phyloP scores from a whole-genome alignment of 1,140 invertebrate genomes.

The Dreissena rostriformis region DNA sequence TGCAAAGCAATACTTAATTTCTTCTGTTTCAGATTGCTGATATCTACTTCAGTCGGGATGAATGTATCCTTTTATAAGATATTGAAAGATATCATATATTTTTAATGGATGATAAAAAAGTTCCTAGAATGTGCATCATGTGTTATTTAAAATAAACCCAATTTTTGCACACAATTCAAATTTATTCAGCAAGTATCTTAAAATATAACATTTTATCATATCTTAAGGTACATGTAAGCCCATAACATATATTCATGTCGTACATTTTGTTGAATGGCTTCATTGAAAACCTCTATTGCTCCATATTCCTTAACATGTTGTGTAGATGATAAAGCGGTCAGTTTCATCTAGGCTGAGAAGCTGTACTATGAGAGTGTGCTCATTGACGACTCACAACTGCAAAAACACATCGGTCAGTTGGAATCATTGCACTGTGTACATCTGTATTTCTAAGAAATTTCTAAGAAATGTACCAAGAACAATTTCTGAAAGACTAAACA shows the following conservation, averaged over 20 bases:
- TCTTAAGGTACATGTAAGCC: too few relatives aligned
- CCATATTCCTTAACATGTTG: slow-evolving; percentile 59
- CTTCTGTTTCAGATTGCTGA: slow-evolving; percentile 74
- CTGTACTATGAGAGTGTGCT: slow-evolving; percentile 78
- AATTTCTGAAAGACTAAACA: too few relatives aligned
- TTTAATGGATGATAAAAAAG: background rate
- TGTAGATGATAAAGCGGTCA: slow-evolving; percentile 76
- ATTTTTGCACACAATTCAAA: background rate
- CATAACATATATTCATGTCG: too few relatives aligned
- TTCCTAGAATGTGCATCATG: background rate
- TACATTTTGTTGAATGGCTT: too few relatives aligned
- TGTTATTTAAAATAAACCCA: background rate
- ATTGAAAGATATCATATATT: background rate
- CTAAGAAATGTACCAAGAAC: too few relatives aligned
- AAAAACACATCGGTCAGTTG: slow-evolving; percentile 71
- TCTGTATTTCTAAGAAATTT: too few relatives aligned
- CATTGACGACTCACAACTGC: slow-evolving; percentile 74
- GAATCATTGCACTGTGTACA: too few relatives aligned
- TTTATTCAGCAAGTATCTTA: too few relatives aligned
- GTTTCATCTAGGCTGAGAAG: slow-evolving; percentile 79
- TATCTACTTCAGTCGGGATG: slow-evolving; percentile 74
- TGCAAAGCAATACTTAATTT: background rate
- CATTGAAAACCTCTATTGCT: too few relatives aligned
- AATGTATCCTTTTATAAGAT: slow-evolving; percentile 71
- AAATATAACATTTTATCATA: too few relatives aligned